Conservation (phyloP, 37 sponge, comb jelly and placozoan species). For the Corticium candelabrum region DNA sequence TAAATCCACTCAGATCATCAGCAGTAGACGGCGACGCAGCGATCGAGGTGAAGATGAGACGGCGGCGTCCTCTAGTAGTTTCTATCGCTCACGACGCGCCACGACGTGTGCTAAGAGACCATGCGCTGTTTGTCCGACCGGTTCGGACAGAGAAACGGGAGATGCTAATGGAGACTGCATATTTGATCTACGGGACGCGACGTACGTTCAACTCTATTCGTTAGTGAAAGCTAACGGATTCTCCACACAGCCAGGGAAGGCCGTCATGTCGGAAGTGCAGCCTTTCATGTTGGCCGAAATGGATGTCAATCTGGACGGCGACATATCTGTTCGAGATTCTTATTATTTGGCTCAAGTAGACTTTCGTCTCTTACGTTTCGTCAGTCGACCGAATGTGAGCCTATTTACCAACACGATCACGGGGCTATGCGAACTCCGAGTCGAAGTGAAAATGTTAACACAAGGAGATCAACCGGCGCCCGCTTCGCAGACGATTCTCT, state of each 20-base stretch:
- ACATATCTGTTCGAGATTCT: background rate
- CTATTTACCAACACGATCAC: slow-evolving; percentile 2
- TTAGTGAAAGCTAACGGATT: slow-evolving; percentile 30
- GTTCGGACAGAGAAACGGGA: slow-evolving; percentile 21
- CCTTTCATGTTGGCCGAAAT: background rate
- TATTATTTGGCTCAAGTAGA: background rate
- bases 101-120: slow-evolving; percentile 11
- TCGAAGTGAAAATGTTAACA: slow-evolving; percentile 19
- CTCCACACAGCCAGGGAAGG: slow-evolving; percentile 6
- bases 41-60: background rate
- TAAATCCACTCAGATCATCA: slow-evolving; percentile 1
- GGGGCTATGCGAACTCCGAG: slow-evolving; percentile 15
- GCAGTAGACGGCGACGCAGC: background rate
- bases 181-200: slow-evolving; percentile 47
- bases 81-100: background rate
- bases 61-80: background rate
- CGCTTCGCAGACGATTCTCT: slow-evolving; percentile 9
- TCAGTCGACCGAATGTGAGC: background rate
- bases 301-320: slow-evolving; percentile 2
- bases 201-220: slow-evolving; percentile 28
- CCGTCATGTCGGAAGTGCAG: background rate
- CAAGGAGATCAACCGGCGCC: slow-evolving; percentile 10
- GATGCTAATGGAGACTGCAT: slow-evolving; percentile 62
- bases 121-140: slow-evolving; percentile 13
- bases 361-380: slow-evolving; percentile 33